Percentiles rank a stretch among this genome's conserved stretches.
Conservation (phyloP, 2,113 vertebrate species). For the Peromyscus leucopus region DNA sequence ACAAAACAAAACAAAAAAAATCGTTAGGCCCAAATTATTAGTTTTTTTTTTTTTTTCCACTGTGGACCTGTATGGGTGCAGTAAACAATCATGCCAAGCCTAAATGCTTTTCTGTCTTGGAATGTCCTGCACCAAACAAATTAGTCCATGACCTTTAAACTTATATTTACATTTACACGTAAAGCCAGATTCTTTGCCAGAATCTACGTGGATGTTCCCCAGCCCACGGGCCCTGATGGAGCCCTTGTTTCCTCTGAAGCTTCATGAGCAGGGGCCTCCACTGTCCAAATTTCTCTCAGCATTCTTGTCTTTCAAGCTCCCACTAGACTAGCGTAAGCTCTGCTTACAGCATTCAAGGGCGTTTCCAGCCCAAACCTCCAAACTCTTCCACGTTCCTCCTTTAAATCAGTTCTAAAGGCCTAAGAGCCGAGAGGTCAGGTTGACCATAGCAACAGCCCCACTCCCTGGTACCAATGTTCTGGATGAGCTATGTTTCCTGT, state of each 20-base stretch:
- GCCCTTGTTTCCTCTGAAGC: neutral
- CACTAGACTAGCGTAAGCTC: neutral
- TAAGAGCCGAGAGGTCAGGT: neutral
- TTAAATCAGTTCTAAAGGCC: neutral
- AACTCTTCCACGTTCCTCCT: neutral
- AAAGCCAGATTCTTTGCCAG: neutral
- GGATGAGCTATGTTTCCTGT: neutral
- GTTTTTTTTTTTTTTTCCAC: neutral
- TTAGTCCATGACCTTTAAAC: neutral
- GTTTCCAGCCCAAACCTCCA: neutral
- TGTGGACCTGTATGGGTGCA: neutral
- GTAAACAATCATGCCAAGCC: neutral
- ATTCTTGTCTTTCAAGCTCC: neutral
- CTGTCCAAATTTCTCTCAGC: neutral
- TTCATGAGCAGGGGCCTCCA: neutral
- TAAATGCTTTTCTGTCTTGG: neutral
- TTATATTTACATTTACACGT: neutral
- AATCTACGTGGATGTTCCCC: neutral
- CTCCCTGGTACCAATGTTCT: neutral
- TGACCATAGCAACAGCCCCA: neutral
- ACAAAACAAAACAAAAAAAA: neutral
- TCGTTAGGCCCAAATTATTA: neutral
- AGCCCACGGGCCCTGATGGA: neutral
- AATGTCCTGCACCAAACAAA: neutral
- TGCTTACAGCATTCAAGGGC: neutral